phyloP scores from a whole-genome alignment of 2,888 invertebrate genomes.

The Autographa pulchrina region DNA sequence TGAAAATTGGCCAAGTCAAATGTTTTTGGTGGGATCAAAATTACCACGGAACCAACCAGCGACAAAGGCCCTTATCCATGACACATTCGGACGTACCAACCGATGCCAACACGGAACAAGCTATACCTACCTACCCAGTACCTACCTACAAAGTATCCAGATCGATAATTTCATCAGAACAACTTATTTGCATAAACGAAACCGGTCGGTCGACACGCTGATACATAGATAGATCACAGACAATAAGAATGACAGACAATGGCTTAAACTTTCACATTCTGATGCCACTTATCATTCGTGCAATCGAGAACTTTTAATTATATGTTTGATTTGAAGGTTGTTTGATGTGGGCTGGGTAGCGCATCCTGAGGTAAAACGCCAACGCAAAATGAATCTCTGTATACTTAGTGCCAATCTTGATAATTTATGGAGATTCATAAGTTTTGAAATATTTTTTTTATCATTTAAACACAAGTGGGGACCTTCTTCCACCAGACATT shows the following conservation, averaged over 20 bases:
- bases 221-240: conserved; percentile 64
- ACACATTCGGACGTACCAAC: conserved; percentile 29
- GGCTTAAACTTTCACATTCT: conserved; percentile 67
- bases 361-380: conserved; percentile 14
- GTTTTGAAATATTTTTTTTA: too few species aligned
- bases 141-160: conserved; percentile 39
- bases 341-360: conserved; percentile 31
- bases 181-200: conserved; percentile 67
- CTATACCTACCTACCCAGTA: conserved; percentile 10
- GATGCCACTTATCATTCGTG: conserved; percentile 37
- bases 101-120: conserved; percentile 48
- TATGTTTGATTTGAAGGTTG: conserved; percentile 41
- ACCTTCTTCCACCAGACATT: too few species aligned
- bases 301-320: conserved; percentile 54
- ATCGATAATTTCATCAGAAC: conserved; percentile 68
- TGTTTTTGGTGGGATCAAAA: too few species aligned
- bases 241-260: conserved; percentile 69
- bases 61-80: conserved; percentile 10
- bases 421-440: neutral
- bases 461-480: too few species aligned
- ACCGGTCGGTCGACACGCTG: conserved; percentile 63
- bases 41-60: too few species aligned
- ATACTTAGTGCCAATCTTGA: neutral
- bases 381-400: neutral
- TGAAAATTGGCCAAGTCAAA: too few species aligned